Evolutionary conservation across 2,113 vertebrate species (phyloP), one percentile per base, ranked within the genome.

Genomic region (Sylvia atricapilla): DNA sequence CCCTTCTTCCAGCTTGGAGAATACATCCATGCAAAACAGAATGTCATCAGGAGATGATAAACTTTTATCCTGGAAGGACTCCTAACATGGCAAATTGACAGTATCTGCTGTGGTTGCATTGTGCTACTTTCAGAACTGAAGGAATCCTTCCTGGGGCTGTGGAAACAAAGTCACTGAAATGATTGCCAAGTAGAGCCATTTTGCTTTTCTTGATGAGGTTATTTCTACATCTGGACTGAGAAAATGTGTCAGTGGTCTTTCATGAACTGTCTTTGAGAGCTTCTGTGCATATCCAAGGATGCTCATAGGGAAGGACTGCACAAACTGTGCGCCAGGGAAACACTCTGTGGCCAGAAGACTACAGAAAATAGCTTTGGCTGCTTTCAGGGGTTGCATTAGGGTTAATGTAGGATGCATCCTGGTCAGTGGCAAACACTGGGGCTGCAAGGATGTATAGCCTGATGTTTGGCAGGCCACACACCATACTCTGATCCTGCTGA

Each of bases 381-480:
- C 20, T 84, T 53, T 14, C 20, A 87, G 24, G 18, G 11, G 0
- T 59, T 84, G 25, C 35, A 37, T 59, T 19, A 59, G 49, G 49
- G 6, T 13, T 63, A 63, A 24, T 15, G 17, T 10, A 25, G 50
- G 37, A 35, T 33, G 62, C 33, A 70, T 37, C 21, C 31, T 1
- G 0, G n/a, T 23, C 43, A 33, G 60, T 1, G 2, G 15, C 64
- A 84, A 59, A 30, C 20, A 16, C 8, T 1, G 2, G 13, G 33
- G 19, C 69, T 75, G 12, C 50, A 89, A 37, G 50, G 74, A 17
- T 41, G 4, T 27, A 21, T 1, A 15, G 33, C n/a, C 31, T 59
- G 21, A 35, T 74, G 11, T 30, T 68, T 0, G 0, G 9, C 60
- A 37, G 33, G 15, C 39, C 37, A n/a, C 0, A 0, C 5, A 28